These are phyloP conservation scores for Ladona fulva DNA, from an alignment of 1,140 invertebrate genomes.

Conservation along the genomic window DNA sequence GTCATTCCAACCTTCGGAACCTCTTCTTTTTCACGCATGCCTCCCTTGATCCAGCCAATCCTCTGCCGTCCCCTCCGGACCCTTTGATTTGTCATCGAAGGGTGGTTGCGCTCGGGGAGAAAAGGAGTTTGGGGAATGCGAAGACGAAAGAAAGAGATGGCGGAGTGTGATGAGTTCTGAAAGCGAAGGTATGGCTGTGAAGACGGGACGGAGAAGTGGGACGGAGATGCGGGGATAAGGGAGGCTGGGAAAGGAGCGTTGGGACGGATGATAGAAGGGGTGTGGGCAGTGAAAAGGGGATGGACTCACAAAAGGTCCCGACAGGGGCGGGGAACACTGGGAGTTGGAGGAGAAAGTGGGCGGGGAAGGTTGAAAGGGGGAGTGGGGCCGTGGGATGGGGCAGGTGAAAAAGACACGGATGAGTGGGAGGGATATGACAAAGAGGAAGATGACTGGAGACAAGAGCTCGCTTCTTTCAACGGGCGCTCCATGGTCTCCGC, in stretches of 20 bases:
- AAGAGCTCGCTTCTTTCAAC: background rate
- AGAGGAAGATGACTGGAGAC: background rate
- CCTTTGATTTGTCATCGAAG: constrained; percentile 7
- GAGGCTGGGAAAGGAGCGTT: background rate
- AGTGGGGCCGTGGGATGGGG: background rate
- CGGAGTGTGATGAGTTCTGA: background rate
- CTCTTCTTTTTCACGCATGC: background rate
- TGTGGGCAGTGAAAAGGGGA: background rate
- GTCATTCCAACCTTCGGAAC: background rate
- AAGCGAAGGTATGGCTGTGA: background rate
- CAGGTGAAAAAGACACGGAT: background rate
- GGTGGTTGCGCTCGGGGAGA: background rate
- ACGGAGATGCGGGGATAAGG: background rate
- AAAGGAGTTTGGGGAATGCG: background rate
- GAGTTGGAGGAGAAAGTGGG: background rate
- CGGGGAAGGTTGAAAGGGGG: background rate
- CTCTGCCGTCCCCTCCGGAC: background rate
- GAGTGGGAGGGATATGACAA: background rate
- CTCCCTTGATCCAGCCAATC: background rate
- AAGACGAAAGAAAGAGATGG: background rate
- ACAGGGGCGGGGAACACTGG: background rate
- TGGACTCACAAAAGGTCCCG: background rate
- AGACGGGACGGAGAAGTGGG: background rate
- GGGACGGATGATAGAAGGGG: background rate
- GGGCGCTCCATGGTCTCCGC: background rate